Percentiles rank a stretch among this genome's conserved stretches.
phyloP scores from a whole-genome alignment of 2,113 vertebrate genomes.

The Thermophis baileyi region DNA sequence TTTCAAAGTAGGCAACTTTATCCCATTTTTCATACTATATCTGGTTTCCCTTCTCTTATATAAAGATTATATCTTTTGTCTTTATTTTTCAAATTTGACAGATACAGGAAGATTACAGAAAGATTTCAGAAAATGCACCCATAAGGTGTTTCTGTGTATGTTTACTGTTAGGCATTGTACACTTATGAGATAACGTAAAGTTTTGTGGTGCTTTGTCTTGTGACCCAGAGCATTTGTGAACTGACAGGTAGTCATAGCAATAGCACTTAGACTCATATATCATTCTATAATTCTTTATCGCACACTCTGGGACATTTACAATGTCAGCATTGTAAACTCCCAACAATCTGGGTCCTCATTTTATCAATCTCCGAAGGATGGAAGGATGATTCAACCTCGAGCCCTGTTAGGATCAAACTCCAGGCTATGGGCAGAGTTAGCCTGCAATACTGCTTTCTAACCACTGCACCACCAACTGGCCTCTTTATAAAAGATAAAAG shows the following conservation, averaged over 20 bases:
- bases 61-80: not conserved
- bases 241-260: not conserved
- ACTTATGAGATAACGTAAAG: not conserved
- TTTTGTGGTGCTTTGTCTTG: not conserved
- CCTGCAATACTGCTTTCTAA: not conserved
- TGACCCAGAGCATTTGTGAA: not conserved
- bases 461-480: not conserved
- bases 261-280: not conserved
- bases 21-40: not conserved
- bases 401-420: not conserved
- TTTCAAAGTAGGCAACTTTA: not conserved
- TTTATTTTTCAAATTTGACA: not conserved
- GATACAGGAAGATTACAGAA: not conserved
- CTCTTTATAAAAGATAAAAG: not conserved
- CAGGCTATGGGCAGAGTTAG: not conserved
- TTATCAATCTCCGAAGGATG: not conserved
- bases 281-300: not conserved
- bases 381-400: too few relatives aligned
- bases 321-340: not conserved
- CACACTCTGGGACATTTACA: not conserved
- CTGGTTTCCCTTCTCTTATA: not conserved
- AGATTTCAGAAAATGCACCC: not conserved
- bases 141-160: not conserved
- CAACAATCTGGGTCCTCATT: not conserved
- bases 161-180: not conserved